Evolutionary conservation across 2,113 vertebrate genomes (phyloP).

Genomic region (Speoplatyrhinus poulsoni): DNA sequence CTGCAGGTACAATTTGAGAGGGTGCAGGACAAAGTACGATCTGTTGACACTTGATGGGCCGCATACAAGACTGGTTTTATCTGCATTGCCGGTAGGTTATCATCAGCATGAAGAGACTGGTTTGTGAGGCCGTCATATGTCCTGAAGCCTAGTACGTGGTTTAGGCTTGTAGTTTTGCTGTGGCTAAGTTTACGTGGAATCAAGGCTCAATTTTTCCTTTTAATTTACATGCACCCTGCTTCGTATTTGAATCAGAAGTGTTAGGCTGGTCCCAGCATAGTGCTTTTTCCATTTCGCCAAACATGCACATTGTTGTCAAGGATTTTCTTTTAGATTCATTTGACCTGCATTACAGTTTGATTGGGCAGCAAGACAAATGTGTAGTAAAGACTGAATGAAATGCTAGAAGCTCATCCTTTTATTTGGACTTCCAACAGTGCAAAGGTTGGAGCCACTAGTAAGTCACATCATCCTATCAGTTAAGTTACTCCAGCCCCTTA

Average conservation of each 20-base stretch:
- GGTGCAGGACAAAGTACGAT: neutral
- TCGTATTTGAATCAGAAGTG: slow-evolving; percentile 49
- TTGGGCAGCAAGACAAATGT: neutral
- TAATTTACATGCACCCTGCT: slow-evolving; percentile 13
- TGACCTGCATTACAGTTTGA: slow-evolving; percentile 38
- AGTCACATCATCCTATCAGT: slow-evolving; percentile 4
- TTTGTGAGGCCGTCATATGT: slow-evolving; percentile 1
- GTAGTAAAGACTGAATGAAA: neutral
- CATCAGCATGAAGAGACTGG: slow-evolving; percentile 29
- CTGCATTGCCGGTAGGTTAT: neutral
- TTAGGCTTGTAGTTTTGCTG: slow-evolving; percentile 26
- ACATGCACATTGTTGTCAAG: slow-evolving; percentile 50
- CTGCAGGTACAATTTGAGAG: neutral
- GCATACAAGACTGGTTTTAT: slow-evolving; percentile 5
- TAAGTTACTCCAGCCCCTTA: slow-evolving; percentile 18
- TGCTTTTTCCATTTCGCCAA: slow-evolving; percentile 40
- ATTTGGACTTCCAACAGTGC: neutral
- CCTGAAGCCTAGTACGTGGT: slow-evolving; percentile 54
- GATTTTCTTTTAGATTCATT: slow-evolving; percentile 48
- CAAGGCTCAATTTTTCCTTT: slow-evolving; percentile 12
- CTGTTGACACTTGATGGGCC: slow-evolving; percentile 1
- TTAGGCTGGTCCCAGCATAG: slow-evolving; percentile 70
- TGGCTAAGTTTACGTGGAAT: slow-evolving; percentile 4
- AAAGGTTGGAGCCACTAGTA: slow-evolving; percentile 3
- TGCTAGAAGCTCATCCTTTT: neutral